phyloP scores from a whole-genome alignment of 2,113 vertebrate genomes.

The Nipponia nippon region DNA sequence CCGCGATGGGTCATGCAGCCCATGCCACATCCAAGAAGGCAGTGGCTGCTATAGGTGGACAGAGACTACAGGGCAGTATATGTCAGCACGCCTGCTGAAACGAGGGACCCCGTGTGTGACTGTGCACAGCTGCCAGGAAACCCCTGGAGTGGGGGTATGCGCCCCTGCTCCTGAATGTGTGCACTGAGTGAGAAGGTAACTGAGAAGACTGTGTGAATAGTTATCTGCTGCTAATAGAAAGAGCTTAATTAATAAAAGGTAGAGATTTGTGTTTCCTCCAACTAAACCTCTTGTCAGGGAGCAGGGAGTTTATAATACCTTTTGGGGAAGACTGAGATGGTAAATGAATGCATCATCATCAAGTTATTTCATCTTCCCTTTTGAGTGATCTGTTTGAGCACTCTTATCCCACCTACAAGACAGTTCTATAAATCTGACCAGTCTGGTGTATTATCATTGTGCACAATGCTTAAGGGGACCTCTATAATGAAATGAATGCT shows the following conservation, averaged over 20 bases:
- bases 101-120: fast-evolving
- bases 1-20: fast-evolving
- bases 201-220: not conserved
- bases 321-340: not conserved
- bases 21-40: not conserved
- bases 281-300: not conserved
- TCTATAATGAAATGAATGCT: not conserved
- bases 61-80: not conserved
- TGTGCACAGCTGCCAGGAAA: not conserved
- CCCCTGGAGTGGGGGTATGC: fast-evolving
- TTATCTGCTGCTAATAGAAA: not conserved
- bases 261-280: not conserved
- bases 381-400: not conserved
- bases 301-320: not conserved
- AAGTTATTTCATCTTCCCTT: not conserved
- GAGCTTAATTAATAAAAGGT: not conserved
- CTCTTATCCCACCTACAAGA: not conserved
- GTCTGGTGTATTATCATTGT: not conserved
- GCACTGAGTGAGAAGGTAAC: not conserved
- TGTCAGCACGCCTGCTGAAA: not conserved
- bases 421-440: not conserved
- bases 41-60: fast-evolving
- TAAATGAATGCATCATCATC: fast-evolving
- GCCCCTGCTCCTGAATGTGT: not conserved
- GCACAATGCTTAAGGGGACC: not conserved